phyloP scores from a whole-genome alignment of 2,797 vertebrate species.

The Bovichtus diacanthus region DNA sequence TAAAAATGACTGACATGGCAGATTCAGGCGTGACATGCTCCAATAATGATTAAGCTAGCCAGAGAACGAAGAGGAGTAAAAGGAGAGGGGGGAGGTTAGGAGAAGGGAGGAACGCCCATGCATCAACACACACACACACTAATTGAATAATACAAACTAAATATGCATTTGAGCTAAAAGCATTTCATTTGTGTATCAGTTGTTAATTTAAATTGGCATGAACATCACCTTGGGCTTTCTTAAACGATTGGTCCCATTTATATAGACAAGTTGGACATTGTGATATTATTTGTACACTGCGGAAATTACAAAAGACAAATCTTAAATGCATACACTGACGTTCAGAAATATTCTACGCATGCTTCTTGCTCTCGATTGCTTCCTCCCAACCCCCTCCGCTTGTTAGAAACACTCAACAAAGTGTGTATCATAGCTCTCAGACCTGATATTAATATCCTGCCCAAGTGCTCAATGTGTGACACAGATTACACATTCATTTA shows the following conservation, averaged over 20 bases:
- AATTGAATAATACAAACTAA: slow-evolving; percentile 17
- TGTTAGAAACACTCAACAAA: slow-evolving; percentile 22
- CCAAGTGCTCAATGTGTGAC: not conserved
- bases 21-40: slow-evolving; percentile 42
- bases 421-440: not conserved
- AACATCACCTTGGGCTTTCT: slow-evolving; percentile 18
- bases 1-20: slow-evolving; percentile 57
- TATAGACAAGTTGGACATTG: slow-evolving; percentile 1
- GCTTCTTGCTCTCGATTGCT: slow-evolving; percentile 2
- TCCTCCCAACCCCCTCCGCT: not conserved
- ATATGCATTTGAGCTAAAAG: slow-evolving; percentile 7
- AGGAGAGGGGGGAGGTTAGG: not conserved
- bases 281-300: not conserved
- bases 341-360: not conserved
- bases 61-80: not conserved
- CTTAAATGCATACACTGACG: not conserved
- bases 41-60: slow-evolving; percentile 33
- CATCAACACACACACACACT: slow-evolving; percentile 2
- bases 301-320: slow-evolving; percentile 2
- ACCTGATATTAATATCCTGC: slow-evolving; percentile 15
- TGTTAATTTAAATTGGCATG: slow-evolving; percentile 20
- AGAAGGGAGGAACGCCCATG: not conserved
- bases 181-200: slow-evolving; percentile 13
- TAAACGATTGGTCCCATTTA: not conserved
- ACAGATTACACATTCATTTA: not conserved